A percentile compares a stretch with the other conserved stretches of the same genome.
Conservation (phyloP, 2,113 vertebrate species). For the Dryoscopus gambensis region DNA sequence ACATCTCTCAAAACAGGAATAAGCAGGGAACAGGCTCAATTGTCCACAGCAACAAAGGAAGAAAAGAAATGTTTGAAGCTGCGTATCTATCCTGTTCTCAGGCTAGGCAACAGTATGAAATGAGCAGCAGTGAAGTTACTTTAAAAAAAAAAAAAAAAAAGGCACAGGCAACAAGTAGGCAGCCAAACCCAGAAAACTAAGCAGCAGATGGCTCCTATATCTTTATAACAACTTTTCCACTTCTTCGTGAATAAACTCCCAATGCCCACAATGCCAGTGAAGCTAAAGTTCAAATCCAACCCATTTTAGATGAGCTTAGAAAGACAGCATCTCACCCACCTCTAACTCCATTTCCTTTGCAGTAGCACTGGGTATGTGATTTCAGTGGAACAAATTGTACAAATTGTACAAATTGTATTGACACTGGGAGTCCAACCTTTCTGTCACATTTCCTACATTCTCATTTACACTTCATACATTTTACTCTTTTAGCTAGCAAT, state of each 20-base stretch:
- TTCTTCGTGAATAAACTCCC: not conserved
- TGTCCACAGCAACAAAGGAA: not conserved
- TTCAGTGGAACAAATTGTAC: not conserved
- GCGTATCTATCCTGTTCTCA: not conserved
- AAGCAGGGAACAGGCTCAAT: not conserved
- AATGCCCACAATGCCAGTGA: not conserved
- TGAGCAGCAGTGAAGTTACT: not conserved
- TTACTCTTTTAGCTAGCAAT: not conserved
- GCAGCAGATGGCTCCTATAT: not conserved
- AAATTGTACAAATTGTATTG: not conserved
- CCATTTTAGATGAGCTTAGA: not conserved
- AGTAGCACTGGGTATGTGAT: not conserved
- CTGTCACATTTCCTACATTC: not conserved
- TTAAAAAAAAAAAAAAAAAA: not conserved
- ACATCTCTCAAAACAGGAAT: not conserved
- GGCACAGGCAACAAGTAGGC: not conserved
- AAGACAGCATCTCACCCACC: not conserved
- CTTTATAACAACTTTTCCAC: not conserved
- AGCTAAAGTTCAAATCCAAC: not conserved
- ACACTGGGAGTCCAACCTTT: not conserved
- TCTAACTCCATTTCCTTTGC: not conserved
- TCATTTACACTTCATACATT: not conserved
- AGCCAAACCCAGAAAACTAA: not conserved
- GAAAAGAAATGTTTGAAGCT: not conserved
- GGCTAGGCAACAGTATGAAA: not conserved